Evolutionary conservation across 1,140 invertebrate genomes (phyloP), one percentile per base, ranked within the genome.

Genomic region (Zaprionus taronus): DNA sequence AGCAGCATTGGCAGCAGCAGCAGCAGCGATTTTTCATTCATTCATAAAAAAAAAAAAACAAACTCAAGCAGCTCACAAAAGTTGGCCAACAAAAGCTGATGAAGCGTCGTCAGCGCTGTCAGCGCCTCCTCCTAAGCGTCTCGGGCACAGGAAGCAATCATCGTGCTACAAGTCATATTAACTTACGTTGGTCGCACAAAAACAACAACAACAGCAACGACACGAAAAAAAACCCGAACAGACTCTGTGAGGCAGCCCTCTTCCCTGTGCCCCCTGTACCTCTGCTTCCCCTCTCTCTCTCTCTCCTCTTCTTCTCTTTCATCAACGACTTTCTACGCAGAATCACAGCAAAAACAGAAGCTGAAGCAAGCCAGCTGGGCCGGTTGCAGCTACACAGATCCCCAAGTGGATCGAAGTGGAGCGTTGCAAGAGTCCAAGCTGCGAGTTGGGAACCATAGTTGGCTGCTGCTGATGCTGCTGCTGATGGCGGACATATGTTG

Each of bases 81-180:
- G 44, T 72, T 77, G 74, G 61, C 70, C 75, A 81, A 74, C 71
- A 71, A 66, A 79, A 73, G 71, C 78, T 74, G 84, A 64, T 89
- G 78, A 89, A 73, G 64, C 69, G 81, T 83, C 79, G 83, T 80
- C 78, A 28, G 64, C 47, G 55, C 73, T 86, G 82, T 85, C 83
- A 86, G 83, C 82, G 82, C 76, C 70, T 78, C 44, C 41, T 65
- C 77, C 71, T 71, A 62, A 61, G 44, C 76, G 61, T 79, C 31
- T 76, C 72, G 71, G 69, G 67, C 84, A 90, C 84, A 90, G 84
- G 84, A 89, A 89, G 85, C 84, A 89, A 89, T 89, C 84, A 89
- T 90, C 85, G 84, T 89, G 85, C 81, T 89, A 89, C 84, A 89
- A 89, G 81, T 89, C 84, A 89, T 89, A 89, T 89, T 89, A 89